Conservation (phyloP, 1,140 invertebrate species). For the Drosophila rufa region DNA sequence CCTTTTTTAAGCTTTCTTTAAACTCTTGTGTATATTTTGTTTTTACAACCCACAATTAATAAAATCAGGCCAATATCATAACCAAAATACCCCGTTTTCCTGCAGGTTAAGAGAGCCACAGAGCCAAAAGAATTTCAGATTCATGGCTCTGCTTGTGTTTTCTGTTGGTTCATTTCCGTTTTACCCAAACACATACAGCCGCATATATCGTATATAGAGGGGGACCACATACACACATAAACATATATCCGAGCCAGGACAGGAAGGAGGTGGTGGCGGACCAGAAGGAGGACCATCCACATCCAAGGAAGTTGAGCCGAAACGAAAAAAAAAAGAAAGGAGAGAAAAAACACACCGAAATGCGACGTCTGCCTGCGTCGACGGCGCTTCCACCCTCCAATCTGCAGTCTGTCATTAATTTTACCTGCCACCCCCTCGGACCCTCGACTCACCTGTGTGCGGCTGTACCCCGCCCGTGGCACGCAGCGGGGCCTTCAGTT, state of each 20-base stretch:
- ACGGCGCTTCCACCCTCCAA: conserved; percentile 46
- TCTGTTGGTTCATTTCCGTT: conserved; percentile 78
- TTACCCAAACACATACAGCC: conserved; percentile 32
- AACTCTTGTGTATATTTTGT: no score
- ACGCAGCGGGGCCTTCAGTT: conserved; percentile 74
- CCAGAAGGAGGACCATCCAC: conserved; percentile 30
- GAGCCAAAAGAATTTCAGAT: conserved; percentile 72
- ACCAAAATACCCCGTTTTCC: background rate
- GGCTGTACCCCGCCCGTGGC: conserved; percentile 16
- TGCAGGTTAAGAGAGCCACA: conserved; percentile 2
- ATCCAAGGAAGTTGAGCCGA: conserved; percentile 42
- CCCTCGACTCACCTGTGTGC: conserved; percentile 25
- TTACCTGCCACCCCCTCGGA: conserved; percentile 47
- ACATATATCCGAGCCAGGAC: background rate
- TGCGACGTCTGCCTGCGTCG: conserved; percentile 54
- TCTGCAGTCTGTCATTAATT: conserved; percentile 62
- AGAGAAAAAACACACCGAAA: conserved; percentile 33
- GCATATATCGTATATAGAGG: background rate
- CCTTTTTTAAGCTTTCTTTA: no score
- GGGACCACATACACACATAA: conserved; percentile 4
- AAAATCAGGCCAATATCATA: background rate
- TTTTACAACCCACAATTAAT: no score
- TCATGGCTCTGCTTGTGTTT: conserved; percentile 70
- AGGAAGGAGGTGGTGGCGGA: conserved; percentile 2
- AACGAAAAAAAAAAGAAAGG: background rate